These are phyloP conservation scores for Nothobranchius furzeri DNA, from an alignment of 2,113 vertebrate genomes.

Conservation along the genomic window DNA sequence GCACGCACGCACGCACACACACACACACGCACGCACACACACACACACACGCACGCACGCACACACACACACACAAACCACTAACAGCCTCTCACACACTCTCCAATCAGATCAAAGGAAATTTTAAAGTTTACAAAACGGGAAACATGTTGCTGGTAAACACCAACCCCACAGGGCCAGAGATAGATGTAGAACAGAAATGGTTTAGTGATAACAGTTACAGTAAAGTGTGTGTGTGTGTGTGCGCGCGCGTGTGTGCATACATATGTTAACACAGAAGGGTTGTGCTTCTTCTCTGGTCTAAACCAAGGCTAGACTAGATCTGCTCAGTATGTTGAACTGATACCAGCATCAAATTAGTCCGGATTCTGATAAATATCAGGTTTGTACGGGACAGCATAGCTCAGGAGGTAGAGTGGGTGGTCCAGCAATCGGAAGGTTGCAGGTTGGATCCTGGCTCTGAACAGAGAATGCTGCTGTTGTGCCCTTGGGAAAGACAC, in stretches of 20 bases:
- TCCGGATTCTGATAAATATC: no score
- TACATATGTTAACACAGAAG: not conserved
- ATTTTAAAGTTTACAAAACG: conserved; percentile 12
- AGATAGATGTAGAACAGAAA: conserved; percentile 46
- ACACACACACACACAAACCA: conserved; percentile 18
- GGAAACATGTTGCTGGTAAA: conserved; percentile 31
- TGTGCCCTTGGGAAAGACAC: no score
- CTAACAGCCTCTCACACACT: conserved; percentile 41
- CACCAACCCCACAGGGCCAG: conserved; percentile 28
- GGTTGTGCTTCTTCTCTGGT: conserved; percentile 29
- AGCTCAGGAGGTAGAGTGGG: no score
- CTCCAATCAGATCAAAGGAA: conserved; percentile 32
- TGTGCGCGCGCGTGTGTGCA: conserved; percentile 9
- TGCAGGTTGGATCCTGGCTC: no score
- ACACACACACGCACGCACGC: not conserved
- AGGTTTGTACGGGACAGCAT: no score
- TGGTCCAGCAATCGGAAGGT: no score
- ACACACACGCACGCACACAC: conserved; percentile 2
- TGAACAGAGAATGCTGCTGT: no score
- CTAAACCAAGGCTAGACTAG: not conserved
- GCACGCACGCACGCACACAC: not conserved
- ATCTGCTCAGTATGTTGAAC: not conserved
- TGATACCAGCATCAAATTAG: no score
- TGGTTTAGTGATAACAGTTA: conserved; percentile 22
- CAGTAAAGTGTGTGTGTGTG: conserved; percentile 7